Evolutionary conservation across 1,140 invertebrate species (phyloP).

Genomic region (Zeugodacus cucurbitae): DNA sequence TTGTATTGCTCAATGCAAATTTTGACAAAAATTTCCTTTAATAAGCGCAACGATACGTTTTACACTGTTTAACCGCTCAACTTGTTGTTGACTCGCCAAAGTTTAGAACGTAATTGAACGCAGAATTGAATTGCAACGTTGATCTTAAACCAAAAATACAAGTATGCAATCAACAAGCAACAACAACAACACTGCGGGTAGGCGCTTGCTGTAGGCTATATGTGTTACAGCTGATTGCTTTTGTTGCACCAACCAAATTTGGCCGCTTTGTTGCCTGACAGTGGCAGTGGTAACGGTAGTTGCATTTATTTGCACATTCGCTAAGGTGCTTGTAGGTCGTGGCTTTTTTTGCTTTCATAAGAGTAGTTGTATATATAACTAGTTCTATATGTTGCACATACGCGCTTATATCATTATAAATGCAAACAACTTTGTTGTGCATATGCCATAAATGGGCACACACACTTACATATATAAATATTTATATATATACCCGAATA

Average conservation of each 20-base stretch:
- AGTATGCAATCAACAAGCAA: neutral
- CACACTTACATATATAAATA: neutral
- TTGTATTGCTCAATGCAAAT: neutral
- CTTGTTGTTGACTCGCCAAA: conserved; percentile 60
- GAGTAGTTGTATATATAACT: neutral
- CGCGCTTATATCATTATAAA: neutral
- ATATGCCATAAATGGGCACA: neutral
- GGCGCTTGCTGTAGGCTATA: neutral
- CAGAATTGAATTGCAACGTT: conserved; percentile 53
- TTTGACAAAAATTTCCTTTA: neutral
- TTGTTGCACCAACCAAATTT: neutral
- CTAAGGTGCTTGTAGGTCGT: neutral
- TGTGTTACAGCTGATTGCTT: neutral
- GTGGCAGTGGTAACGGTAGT: conserved; percentile 33
- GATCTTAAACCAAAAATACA: conserved; percentile 37
- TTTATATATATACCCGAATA: no score
- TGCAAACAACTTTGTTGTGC: neutral
- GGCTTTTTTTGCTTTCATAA: neutral
- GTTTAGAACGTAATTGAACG: conserved; percentile 63
- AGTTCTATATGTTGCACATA: neutral
- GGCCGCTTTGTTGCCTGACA: neutral
- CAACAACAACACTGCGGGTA: neutral
- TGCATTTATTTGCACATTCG: conserved; percentile 13
- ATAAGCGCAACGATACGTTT: neutral
- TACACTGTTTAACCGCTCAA: neutral